These are phyloP conservation scores for Apostichopus leukothele DNA, from an alignment of 53 echinoderm and acorn worm species.

Conservation along the genomic window DNA sequence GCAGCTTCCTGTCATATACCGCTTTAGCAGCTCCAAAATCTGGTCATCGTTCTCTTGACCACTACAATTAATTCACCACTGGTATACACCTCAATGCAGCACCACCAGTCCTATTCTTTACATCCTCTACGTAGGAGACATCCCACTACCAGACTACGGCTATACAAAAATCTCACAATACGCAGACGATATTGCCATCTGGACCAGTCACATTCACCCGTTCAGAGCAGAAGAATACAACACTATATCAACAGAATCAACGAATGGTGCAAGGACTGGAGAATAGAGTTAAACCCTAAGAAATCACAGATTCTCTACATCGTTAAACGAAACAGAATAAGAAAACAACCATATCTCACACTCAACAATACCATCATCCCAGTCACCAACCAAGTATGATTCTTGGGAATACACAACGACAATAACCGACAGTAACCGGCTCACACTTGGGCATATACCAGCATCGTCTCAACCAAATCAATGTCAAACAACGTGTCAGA, in stretches of 20 bases:
- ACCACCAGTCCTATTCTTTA: conserved; percentile 19
- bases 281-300: background rate
- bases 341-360: background rate
- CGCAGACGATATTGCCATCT: conserved; percentile 30
- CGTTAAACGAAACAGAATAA: background rate
- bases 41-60: no score
- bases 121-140: background rate
- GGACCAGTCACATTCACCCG: background rate
- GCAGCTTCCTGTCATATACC: no score
- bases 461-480: background rate
- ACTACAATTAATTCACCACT: no score
- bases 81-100: conserved; percentile 13
- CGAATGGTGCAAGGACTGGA: conserved; percentile 9
- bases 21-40: no score
- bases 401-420: background rate
- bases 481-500: no score
- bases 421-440: background rate
- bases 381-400: background rate
- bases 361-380: background rate
- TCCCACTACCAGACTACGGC: background rate
- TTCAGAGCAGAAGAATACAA: background rate
- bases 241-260: background rate
- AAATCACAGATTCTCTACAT: background rate
- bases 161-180: background rate
- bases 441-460: background rate